phyloP scores from a whole-genome alignment of 2,113 vertebrate genomes.

The Anthoscopus minutus region DNA sequence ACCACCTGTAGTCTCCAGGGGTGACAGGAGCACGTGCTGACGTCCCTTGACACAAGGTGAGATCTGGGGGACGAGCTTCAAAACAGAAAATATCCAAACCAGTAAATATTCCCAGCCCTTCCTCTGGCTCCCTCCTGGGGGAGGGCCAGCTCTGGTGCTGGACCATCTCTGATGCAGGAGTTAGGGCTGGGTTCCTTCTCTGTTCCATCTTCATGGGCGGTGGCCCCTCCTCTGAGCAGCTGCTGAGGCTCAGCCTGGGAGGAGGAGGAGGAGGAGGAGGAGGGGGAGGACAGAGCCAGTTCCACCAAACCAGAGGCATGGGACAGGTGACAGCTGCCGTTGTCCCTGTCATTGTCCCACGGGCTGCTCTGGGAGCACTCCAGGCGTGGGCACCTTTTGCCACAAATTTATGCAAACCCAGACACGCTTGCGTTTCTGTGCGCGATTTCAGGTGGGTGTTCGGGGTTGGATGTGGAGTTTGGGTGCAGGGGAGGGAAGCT shows the following conservation, averaged over 20 bases:
- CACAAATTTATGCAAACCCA: too few relatives aligned
- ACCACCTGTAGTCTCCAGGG: fast-evolving
- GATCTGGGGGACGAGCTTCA: neutral
- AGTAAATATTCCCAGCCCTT: neutral
- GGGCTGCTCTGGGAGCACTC: neutral
- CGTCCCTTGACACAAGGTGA: neutral
- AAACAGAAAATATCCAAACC: neutral
- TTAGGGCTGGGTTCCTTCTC: fast-evolving
- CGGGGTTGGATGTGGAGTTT: neutral
- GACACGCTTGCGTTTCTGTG: neutral
- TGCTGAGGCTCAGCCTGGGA: neutral
- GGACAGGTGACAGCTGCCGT: fast-evolving
- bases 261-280: neutral
- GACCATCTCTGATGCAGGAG: fast-evolving
- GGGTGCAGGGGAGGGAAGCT: neutral
- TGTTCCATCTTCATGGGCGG: neutral
- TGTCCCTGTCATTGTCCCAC: fast-evolving
- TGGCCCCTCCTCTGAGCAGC: fast-evolving
- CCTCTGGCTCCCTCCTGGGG: neutral
- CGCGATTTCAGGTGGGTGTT: neutral
- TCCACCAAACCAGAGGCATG: fast-evolving
- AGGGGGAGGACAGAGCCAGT: fast-evolving
- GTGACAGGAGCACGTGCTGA: neutral
- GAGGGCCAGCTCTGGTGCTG: neutral
- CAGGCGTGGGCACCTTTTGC: fast-evolving